phyloP scores from a whole-genome alignment of 2,113 vertebrate species.

The Strix aluco region DNA sequence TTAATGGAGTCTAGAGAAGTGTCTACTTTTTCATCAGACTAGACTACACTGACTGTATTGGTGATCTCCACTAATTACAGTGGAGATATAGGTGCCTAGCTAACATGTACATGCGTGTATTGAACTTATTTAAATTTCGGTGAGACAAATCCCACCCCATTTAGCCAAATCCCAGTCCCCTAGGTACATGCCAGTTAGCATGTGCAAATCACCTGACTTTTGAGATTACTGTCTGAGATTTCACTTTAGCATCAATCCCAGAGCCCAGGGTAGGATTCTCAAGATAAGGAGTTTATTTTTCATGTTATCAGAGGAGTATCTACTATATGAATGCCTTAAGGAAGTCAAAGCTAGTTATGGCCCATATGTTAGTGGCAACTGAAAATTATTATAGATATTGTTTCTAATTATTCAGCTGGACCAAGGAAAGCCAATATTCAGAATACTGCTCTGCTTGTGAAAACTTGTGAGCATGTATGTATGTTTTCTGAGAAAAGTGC shows the following conservation, averaged over 20 bases:
- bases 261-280: not conserved
- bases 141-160: not conserved
- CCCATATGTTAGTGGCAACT: not conserved
- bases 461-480: not conserved
- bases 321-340: not conserved
- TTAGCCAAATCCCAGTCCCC: not conserved
- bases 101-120: rapidly evolving
- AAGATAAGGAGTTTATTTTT: not conserved
- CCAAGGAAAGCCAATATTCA: not conserved
- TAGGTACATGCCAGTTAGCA: not conserved
- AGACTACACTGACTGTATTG: not conserved
- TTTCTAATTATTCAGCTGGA: not conserved
- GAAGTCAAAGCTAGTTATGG: not conserved
- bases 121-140: not conserved
- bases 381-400: not conserved
- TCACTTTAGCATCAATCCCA: not conserved
- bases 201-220: not conserved
- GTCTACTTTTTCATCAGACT: not conserved
- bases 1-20: not conserved
- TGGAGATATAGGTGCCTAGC: not conserved
- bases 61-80: not conserved
- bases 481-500: not conserved
- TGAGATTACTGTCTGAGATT: not conserved
- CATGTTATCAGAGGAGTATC: not conserved
- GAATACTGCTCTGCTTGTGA: not conserved